A percentile compares a stretch with the other conserved stretches of the same genome.
Conservation (phyloP, 2,888 invertebrate genomes). For the Silvanus unidentatus region DNA sequence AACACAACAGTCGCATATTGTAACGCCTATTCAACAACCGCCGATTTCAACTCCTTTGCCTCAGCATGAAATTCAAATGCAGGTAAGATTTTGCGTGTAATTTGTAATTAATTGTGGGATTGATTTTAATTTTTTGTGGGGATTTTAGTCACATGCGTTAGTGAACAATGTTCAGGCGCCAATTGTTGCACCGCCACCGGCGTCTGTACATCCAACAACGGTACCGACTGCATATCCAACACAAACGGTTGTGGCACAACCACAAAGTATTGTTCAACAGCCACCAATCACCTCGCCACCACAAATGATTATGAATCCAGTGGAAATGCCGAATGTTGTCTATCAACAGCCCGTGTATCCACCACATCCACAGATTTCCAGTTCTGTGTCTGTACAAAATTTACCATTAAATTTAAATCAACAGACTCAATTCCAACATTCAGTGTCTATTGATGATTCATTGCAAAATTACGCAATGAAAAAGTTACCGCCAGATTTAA, state of each 20-base stretch:
- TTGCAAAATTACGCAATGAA: slow-evolving; percentile 27
- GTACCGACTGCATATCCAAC: background rate
- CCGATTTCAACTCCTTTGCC: slow-evolving; percentile 16
- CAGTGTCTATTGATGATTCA: slow-evolving; percentile 30
- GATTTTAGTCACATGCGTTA: too few relatives aligned
- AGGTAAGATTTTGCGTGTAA: background rate
- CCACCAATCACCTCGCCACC: slow-evolving; percentile 25
- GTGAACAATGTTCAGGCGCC: too few relatives aligned
- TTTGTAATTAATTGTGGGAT: too few relatives aligned
- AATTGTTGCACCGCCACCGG: slow-evolving; percentile 18
- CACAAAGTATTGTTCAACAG: background rate
- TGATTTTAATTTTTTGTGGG: too few relatives aligned
- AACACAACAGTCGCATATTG: slow-evolving; percentile 1
- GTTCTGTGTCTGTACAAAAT: slow-evolving; percentile 33
- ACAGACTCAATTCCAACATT: slow-evolving; percentile 24
- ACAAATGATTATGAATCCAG: slow-evolving; percentile 21
- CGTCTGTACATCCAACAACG: slow-evolving; percentile 9
- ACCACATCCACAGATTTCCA: slow-evolving; percentile 21
- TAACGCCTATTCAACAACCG: slow-evolving; percentile 3
- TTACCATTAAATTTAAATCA: slow-evolving; percentile 19
- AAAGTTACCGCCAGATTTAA: slow-evolving; percentile 39
- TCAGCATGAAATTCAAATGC: background rate
- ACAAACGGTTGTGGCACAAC: slow-evolving; percentile 1
- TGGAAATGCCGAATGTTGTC: slow-evolving; percentile 17
- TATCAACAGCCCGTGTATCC: slow-evolving; percentile 17